Evolutionary conservation across 2,888 invertebrate genomes (phyloP), one percentile per base, ranked within the genome.

Genomic region (Polia nebulosa): DNA sequence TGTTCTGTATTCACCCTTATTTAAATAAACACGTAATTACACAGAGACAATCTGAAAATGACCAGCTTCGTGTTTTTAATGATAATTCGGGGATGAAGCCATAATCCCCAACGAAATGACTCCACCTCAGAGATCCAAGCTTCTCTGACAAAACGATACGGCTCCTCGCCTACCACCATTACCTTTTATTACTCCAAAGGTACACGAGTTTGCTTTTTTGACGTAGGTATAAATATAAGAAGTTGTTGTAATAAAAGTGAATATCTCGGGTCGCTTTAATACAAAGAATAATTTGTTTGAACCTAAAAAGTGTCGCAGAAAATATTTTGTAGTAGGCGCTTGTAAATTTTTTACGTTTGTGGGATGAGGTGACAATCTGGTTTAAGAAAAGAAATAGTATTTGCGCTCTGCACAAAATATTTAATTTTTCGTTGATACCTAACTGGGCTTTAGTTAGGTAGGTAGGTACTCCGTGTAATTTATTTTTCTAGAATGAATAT

Each of bases 141-240:
- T 82, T 87, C 87, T 86, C 85, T 83, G 85, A 87, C 88, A 88
- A 90, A 91, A 90, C 90, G 90, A 88, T 90, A 89, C 88, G 83
- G 83, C 83, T 84, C 82, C 80, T 82, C 84, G 83, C 85, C 85
- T 87, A 84, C 88, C 86, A 86, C 89, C 91, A 92, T 93, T 92
- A 92, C 88, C 80, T 93, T 94, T 94, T 93, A 94, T 92, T 92
- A 91, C 89, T 86, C 80, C 78, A 85, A 90, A 89, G 90, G 88
- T 91, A 94, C 94, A 93, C 85, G 91, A 85, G 84, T 93, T 92
- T 90, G 91, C 92, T 93, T 93, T 93, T 93, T 92, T 91, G 89
- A 87, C 87, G 86, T 87, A 87, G 87, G 86, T 87, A 90, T 88
- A 91, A 90, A 91, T 88, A 91, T 89, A 89, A 90, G 87, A 87